Evolutionary conservation across 2,888 invertebrate species (phyloP), one percentile per base, ranked within the genome.

Genomic region (Drosophila flavopinicola): DNA sequence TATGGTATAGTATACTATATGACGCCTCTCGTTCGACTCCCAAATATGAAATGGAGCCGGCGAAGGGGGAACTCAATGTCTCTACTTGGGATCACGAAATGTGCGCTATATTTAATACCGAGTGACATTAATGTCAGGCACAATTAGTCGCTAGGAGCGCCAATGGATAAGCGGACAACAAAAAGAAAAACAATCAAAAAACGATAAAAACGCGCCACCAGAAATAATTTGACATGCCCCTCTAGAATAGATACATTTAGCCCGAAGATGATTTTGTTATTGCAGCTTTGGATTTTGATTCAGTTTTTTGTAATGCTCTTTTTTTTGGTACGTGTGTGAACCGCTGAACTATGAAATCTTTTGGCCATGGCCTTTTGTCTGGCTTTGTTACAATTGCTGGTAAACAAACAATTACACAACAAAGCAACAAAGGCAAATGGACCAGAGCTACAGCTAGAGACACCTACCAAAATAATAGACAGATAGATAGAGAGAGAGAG

Each of bases 321-420:
- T 35, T 58, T 33, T 64, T 70, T 83, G 82, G 82, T 47, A 83
- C 82, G 82, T 82, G 82, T 84, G 78, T 71, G 78, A 75, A 67
- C 78, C 68, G 64, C 56, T 69, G 75, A 83, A 77, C 79, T 79
- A 61, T 61, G 54, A 78, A 76, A 78, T 70, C 67, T 64, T 51
- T 75, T 77, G 78, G 67, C 82, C 83, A 56, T 75, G 72, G 65
- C 77, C 80, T 68, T 72, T 80, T 79, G 83, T 79, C 65, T 77
- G 69, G 56, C 61, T 58, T 79, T 80, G 84, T 80, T 70, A 48
- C 75, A 69, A 71, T n/a, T n/a, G 66, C 66, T 80, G 63, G 67
- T 85, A 82, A 82, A 85, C 82, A 82, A 82, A 82, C 82, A 82
- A 85, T 82, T 85, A 85, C 69, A 59, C 68, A 78, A 83, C 72